Percentiles rank a stretch among this genome's conserved stretches.
Conservation (phyloP, 2,113 vertebrate genomes). For the Hystrix brachyura region DNA sequence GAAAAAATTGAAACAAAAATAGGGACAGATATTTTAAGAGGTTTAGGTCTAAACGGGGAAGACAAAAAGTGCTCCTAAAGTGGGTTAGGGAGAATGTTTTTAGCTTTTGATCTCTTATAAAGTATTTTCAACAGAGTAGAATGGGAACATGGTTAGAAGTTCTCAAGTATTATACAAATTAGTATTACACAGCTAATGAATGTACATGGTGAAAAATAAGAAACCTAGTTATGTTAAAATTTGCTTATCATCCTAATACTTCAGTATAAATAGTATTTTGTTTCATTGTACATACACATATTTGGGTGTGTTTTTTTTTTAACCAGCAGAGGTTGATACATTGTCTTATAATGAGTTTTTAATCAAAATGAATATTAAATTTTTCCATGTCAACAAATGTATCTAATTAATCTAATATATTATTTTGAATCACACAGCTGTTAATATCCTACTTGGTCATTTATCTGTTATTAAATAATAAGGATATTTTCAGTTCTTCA, state of each 20-base stretch:
- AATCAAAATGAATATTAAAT: background rate
- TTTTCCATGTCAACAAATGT: background rate
- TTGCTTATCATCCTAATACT: background rate
- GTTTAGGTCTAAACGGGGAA: background rate
- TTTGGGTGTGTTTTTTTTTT: background rate
- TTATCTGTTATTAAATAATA: background rate
- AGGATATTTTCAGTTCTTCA: background rate
- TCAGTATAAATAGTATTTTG: background rate
- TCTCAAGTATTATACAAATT: background rate
- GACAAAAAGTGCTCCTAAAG: background rate
- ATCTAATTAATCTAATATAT: background rate
- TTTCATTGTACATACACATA: background rate
- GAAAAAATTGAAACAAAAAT: constrained; percentile 24
- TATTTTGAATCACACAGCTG: background rate
- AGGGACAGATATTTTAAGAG: background rate
- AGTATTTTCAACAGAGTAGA: background rate
- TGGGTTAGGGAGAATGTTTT: background rate
- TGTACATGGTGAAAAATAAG: background rate
- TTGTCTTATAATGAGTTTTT: background rate
- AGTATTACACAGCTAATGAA: background rate
- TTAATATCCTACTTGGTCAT: background rate
- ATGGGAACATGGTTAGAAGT: background rate
- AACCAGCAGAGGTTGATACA: background rate
- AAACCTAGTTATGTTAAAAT: background rate
- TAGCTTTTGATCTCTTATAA: background rate